Percentiles rank a stretch among this genome's conserved stretches.
Evolutionary conservation across 2,113 vertebrate genomes (phyloP).

Genomic region (Leptodactylus fuscus): DNA sequence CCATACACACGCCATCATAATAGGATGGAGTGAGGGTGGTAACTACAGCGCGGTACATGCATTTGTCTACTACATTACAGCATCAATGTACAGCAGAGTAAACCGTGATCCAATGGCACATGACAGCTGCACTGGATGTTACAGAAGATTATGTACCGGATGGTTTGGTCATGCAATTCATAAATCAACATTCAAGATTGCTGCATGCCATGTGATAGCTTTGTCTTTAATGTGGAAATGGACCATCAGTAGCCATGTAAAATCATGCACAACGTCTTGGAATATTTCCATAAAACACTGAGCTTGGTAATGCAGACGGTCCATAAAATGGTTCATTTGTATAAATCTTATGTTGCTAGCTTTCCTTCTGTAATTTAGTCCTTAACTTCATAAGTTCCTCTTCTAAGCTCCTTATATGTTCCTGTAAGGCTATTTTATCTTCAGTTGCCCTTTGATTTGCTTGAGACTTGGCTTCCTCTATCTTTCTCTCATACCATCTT

Average conservation of each 20-base stretch:
- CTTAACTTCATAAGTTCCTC: conserved; percentile 87
- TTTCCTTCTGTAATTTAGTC: conserved; percentile 80
- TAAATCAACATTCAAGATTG: background rate
- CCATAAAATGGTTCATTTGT: background rate
- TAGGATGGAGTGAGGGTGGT: background rate
- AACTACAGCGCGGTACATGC: conserved; percentile 29
- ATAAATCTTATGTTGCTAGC: conserved; percentile 66
- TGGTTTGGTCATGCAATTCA: conserved; percentile 14
- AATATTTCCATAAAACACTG: background rate
- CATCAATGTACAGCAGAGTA: conserved; percentile 17
- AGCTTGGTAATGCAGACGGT: background rate
- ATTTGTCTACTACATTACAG: background rate
- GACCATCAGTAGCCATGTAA: background rate
- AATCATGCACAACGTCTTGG: background rate
- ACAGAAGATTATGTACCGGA: background rate
- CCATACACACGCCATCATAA: background rate
- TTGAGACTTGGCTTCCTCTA: conserved; percentile 88
- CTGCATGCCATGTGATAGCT: background rate
- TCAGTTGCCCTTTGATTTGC: conserved; percentile 84
- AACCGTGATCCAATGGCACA: conserved; percentile 16
- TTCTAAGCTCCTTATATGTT: conserved; percentile 87
- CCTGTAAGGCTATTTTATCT: conserved; percentile 81
- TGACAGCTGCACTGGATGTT: background rate
- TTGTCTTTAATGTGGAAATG: background rate
- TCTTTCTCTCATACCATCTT: conserved; percentile 95